phyloP scores from a whole-genome alignment of 2,113 vertebrate genomes.

The Miniopterus natalensis region DNA sequence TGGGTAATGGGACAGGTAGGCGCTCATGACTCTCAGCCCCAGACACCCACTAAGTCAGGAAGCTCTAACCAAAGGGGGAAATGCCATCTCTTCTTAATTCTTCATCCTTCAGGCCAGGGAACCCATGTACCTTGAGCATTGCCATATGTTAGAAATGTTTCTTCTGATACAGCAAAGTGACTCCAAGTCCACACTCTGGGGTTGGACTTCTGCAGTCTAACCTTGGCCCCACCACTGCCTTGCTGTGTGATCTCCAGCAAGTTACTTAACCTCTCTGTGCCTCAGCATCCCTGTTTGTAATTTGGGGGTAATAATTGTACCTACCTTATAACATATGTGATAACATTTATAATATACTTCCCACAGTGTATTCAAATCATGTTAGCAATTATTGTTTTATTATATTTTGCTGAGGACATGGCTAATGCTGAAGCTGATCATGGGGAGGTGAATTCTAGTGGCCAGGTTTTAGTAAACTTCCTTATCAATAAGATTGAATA shows the following conservation, averaged over 20 bases:
- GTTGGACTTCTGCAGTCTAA: not conserved
- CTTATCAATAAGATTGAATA: not conserved
- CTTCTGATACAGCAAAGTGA: not conserved
- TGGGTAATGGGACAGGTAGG: not conserved
- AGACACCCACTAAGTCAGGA: not conserved
- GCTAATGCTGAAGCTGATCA: not conserved
- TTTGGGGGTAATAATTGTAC: not conserved
- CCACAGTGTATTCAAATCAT: not conserved
- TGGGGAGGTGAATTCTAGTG: not conserved
- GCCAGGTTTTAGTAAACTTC: not conserved
- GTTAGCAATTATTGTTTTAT: not conserved
- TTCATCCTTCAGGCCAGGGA: not conserved
- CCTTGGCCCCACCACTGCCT: not conserved
- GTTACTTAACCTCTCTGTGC: not conserved
- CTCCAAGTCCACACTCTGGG: not conserved
- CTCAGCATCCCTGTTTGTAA: not conserved
- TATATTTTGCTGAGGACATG: not conserved
- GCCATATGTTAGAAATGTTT: rapidly evolving
- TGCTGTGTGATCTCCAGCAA: not conserved
- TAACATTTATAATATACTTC: not conserved
- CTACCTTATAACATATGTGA: not conserved
- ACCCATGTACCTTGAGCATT: not conserved
- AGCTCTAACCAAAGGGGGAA: not conserved
- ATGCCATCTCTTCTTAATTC: not conserved
- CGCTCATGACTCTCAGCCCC: not conserved